Evolutionary conservation across 1,140 invertebrate species (phyloP), one percentile per base, ranked within the genome.

Genomic region (Mycetomoellerius zeteki): DNA sequence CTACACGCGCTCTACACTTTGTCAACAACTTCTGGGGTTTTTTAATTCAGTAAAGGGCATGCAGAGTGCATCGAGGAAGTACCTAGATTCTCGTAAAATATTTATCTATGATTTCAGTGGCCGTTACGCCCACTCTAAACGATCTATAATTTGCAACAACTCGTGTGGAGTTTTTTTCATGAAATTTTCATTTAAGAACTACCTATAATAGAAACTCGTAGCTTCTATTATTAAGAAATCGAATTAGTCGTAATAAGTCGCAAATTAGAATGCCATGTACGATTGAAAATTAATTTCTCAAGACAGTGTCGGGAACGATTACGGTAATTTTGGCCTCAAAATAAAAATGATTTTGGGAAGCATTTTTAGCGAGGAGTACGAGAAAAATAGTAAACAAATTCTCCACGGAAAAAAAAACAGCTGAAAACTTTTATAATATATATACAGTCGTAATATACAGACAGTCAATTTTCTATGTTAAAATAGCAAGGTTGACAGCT

Each of bases 21-120:
- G 30, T 71, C 30, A 69, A 82, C 73, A 33, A 84, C 30, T 47
- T n/a, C 19, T 8, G 4, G 24, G 6, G 14, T 33, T 47, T 73
- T 60, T 60, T 24, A 81, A n/a, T 14, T 73, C 14, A 14, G 21
- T 6, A 56, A 84, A 82, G 78, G 24, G 21, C 69, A 12, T 30
- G 16, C 37, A 37, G 30, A 33, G 76, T 50, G 10, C 60, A 50
- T 78, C 6, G 7, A 54, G 14, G 16, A 52, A 54, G 33, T 81
- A 71, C 37, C 37, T 43, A 12, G 77, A 16, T 52, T 30, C 60
- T 71, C 14, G 30, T 81, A 6, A 81, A 81, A 37, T 21, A 56
- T 80, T 71, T 37, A 80, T 67, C 4, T 8, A 2, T 2, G 14
- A 56, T 30, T 67, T n/a, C 43, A 37, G 7, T 19, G n/a, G 8